Evolutionary conservation across 2,888 invertebrate species (phyloP).

Genomic region (Coenonympha glycerion): DNA sequence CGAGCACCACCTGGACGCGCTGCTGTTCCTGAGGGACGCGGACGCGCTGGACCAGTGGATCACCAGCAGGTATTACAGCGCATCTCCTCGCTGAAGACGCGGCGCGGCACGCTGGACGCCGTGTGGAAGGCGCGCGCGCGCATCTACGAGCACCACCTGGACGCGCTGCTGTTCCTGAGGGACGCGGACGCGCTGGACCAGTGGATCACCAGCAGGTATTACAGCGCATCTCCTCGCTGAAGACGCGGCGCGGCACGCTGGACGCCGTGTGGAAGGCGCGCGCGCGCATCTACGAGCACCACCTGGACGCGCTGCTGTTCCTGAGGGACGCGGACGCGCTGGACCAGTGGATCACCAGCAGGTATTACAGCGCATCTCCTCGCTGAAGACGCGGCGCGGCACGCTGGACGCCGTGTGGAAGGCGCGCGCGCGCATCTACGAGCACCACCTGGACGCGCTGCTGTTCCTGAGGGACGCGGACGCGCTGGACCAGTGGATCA

Average conservation of each 20-base stretch:
- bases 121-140: conserved; percentile 85
- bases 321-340: conserved; percentile 92
- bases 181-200: conserved; percentile 94
- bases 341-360: conserved; percentile 93
- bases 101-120: conserved; percentile 81
- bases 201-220: conserved; percentile 93
- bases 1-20: conserved; percentile 93
- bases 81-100: conserved; percentile 80
- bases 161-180: conserved; percentile 91
- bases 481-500: conserved; percentile 92
- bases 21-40: conserved; percentile 93
- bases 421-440: conserved; percentile 87
- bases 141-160: conserved; percentile 94
- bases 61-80: too few relatives aligned
- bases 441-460: conserved; percentile 94
- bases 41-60: conserved; percentile 95
- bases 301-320: conserved; percentile 93
- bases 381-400: conserved; percentile 80
- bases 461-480: conserved; percentile 93
- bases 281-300: conserved; percentile 89
- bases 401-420: conserved; percentile 85
- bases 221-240: conserved; percentile 82
- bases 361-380: conserved; percentile 83
- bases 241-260: conserved; percentile 81
- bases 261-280: conserved; percentile 86